A percentile compares a stretch with the other conserved stretches of the same genome.
These are phyloP conservation scores for Chaitophorus viminalis DNA, from an alignment of 2,888 invertebrate species.

Conservation along the genomic window DNA sequence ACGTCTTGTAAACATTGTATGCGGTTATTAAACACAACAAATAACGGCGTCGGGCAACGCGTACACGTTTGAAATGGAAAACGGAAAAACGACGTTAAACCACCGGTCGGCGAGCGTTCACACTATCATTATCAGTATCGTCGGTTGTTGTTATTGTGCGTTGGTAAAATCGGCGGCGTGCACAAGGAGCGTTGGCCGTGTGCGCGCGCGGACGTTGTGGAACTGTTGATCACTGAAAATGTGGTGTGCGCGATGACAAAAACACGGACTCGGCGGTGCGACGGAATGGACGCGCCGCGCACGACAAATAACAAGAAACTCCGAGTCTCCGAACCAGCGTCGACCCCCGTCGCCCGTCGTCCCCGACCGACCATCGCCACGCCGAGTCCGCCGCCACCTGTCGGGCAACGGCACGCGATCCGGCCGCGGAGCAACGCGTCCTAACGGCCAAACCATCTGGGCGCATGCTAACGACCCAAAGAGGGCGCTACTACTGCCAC, in stretches of 20 bases:
- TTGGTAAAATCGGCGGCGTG: background rate
- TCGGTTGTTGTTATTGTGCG: background rate
- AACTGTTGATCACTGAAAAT: slow-evolving; percentile 57
- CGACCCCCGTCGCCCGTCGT: background rate
- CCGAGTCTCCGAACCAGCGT: too few relatives aligned
- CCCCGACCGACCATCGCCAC: background rate
- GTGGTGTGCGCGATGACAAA: slow-evolving; percentile 42
- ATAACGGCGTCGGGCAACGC: background rate
- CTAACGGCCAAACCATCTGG: background rate
- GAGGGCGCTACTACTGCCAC: slow-evolving; percentile 15
- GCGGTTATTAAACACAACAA: too few relatives aligned
- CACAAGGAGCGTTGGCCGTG: slow-evolving; percentile 35
- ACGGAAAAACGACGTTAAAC: too few relatives aligned
- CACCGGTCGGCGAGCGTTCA: background rate
- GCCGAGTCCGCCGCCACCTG: slow-evolving; percentile 21
- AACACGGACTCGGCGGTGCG: slow-evolving; percentile 41
- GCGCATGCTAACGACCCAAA: background rate
- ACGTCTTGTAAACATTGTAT: too few relatives aligned
- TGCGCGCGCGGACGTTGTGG: slow-evolving; percentile 34
- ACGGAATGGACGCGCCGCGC: slow-evolving; percentile 43
- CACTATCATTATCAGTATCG: background rate
- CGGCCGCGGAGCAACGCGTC: background rate
- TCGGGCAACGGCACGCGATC: slow-evolving; percentile 9
- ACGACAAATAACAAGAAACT: slow-evolving; percentile 46
- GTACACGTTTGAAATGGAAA: background rate